These are phyloP conservation scores for Octodonta nipae DNA, from an alignment of 2,888 invertebrate genomes.

Conservation along the genomic window DNA sequence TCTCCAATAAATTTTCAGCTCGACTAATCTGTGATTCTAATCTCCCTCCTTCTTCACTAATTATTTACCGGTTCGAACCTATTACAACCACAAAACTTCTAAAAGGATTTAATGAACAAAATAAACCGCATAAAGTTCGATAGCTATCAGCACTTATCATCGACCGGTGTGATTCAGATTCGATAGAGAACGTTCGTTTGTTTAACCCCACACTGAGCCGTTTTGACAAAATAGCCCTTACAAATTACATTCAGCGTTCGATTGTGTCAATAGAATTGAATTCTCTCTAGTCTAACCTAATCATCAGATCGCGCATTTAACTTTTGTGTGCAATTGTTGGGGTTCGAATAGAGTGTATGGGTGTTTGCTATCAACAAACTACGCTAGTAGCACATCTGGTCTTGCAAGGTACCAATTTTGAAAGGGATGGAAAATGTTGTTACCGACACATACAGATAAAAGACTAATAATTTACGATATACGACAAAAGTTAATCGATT, in stretches of 20 bases:
- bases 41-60: no score
- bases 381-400: slow-evolving; percentile 36
- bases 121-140: slow-evolving; percentile 24
- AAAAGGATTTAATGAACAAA: slow-evolving; percentile 31
- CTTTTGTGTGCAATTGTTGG: slow-evolving; percentile 35
- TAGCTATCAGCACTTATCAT: slow-evolving; percentile 24
- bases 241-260: slow-evolving; percentile 28
- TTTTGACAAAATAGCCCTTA: slow-evolving; percentile 28
- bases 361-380: slow-evolving; percentile 32
- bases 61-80: no score
- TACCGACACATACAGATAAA: no score
- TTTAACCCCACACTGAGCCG: background rate
- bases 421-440: no score
- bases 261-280: slow-evolving; percentile 35
- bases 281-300: slow-evolving; percentile 35
- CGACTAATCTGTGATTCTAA: no score
- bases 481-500: no score
- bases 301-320: slow-evolving; percentile 35
- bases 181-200: slow-evolving; percentile 10
- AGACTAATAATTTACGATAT: no score
- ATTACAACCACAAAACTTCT: slow-evolving; percentile 22
- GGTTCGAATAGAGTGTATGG: slow-evolving; percentile 33
- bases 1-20: no score
- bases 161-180: slow-evolving; percentile 18
- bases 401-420: slow-evolving; percentile 22